Percentiles rank a stretch among this genome's conserved stretches.
Evolutionary conservation across 23 tunicate genomes (phyloP).

Genomic region (Trididemnum miniatum): DNA sequence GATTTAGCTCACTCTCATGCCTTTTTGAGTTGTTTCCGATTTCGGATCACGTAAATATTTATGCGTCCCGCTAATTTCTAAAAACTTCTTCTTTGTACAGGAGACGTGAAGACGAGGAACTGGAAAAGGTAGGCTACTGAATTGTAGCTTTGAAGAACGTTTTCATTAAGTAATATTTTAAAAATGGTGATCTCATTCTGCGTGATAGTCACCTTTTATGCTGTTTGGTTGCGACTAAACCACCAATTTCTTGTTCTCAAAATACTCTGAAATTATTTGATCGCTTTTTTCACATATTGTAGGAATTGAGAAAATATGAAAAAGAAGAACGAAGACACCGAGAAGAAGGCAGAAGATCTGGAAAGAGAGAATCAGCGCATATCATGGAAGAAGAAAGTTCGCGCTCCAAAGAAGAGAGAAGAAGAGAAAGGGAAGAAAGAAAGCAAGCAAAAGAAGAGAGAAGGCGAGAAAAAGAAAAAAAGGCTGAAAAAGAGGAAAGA

Average conservation of each 20-base stretch:
- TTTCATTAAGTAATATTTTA: too few species aligned
- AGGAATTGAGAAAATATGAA: constrained; percentile 12
- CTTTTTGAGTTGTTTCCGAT: too few species aligned
- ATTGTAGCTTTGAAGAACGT: too few species aligned
- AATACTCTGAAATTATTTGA: too few species aligned
- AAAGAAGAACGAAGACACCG: constrained; percentile 15
- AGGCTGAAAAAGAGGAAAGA: neutral
- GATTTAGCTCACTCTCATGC: too few species aligned
- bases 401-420: constrained; percentile 1
- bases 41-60: too few species aligned
- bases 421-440: constrained; percentile 26
- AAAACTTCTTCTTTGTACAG: neutral
- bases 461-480: neutral
- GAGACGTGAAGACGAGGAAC: neutral
- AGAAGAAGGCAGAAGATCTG: neutral
- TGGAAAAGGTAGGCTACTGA: neutral
- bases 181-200: too few species aligned
- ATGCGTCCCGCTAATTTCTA: too few species aligned
- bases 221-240: too few species aligned
- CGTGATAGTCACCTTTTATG: too few species aligned
- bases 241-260: too few species aligned
- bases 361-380: neutral
- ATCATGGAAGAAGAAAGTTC: neutral
- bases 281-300: neutral
- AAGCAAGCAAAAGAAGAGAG: neutral